Evolutionary conservation across 2,113 vertebrate species (phyloP), one percentile per base, ranked within the genome.

Genomic region (Gymnobelideus leadbeateri): DNA sequence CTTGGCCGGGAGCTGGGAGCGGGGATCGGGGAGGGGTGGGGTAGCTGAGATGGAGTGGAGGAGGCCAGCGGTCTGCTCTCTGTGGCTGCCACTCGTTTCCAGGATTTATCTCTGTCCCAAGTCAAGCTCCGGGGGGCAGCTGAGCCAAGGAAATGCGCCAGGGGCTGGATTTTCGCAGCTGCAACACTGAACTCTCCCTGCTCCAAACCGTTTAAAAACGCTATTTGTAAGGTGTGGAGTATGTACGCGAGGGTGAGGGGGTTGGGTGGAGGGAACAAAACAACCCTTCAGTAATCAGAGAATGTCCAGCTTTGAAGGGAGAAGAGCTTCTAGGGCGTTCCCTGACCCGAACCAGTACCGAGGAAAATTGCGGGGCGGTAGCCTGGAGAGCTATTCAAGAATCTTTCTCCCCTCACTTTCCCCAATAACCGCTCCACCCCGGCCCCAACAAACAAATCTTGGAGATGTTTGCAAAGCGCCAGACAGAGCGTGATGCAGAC

Each of bases 81-180:
- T 8, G 84, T 96, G 92, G 89, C 3, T 19, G 53, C 89, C 1
- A 31, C 1, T 12, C 68, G 93, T 77, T 90, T 94, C n/a, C 23
- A 9, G 7, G 10, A 0, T 89, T 91, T 96, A 61, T 77, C 91
- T 91, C 43, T 90, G 93, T 92, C 37, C 92, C 46, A 89, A 51
- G 23, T 50, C 89, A 47, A 93, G 11, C 46, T 52, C 37, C 2
- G 10, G 25, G 50, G 93, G 94, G 90, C 92, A 54, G 55, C 91
- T 94, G 94, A 94, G 26, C 90, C 84, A 61, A 94, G 89, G 49
- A 96, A 96, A 96, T 49, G 46, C 61, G 28, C 92, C 93, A 93
- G 37, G 93, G 91, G 90, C 95, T 94, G 93, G 55, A 90, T 95
- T 95, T 94, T 96, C 50, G 50, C 93, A 94, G 93, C 93, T 54